Percentiles rank a stretch among this genome's conserved stretches.
phyloP scores from a whole-genome alignment of 2,113 vertebrate species.

The Corapipo altera region DNA sequence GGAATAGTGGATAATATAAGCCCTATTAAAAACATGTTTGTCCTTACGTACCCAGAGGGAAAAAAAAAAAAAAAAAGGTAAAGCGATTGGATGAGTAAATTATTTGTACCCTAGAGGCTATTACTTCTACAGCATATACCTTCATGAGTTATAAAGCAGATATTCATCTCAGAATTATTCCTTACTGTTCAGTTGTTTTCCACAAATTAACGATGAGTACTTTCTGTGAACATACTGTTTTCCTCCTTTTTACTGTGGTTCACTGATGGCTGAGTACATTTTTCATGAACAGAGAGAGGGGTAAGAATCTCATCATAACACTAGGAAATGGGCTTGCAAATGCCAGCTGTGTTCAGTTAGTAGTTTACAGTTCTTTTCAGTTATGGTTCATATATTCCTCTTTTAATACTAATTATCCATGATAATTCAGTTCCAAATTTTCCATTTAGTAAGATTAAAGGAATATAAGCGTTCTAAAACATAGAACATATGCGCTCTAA shows the following conservation, averaged over 20 bases:
- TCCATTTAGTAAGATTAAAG: neutral
- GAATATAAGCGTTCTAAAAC: neutral
- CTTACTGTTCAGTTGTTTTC: neutral
- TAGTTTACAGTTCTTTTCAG: neutral
- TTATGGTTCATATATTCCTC: neutral
- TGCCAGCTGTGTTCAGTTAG: neutral
- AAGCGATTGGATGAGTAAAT: neutral
- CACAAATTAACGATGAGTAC: neutral
- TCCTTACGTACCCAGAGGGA: neutral
- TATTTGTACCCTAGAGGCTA: neutral
- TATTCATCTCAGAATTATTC: neutral
- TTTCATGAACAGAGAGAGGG: neutral
- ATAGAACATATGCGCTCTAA: neutral
- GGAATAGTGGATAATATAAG: neutral
- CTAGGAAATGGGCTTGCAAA: neutral
- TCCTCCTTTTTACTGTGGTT: neutral
- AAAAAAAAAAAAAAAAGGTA: neutral
- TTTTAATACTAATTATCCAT: neutral
- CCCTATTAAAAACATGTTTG: neutral
- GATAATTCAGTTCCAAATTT: neutral
- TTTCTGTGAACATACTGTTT: neutral
- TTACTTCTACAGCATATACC: neutral
- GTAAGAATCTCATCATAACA: neutral
- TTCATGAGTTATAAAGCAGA: neutral
- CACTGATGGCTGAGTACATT: neutral